These are phyloP conservation scores for Phaenicophaeus curvirostris DNA, from an alignment of 2,797 vertebrate species.

Conservation along the genomic window DNA sequence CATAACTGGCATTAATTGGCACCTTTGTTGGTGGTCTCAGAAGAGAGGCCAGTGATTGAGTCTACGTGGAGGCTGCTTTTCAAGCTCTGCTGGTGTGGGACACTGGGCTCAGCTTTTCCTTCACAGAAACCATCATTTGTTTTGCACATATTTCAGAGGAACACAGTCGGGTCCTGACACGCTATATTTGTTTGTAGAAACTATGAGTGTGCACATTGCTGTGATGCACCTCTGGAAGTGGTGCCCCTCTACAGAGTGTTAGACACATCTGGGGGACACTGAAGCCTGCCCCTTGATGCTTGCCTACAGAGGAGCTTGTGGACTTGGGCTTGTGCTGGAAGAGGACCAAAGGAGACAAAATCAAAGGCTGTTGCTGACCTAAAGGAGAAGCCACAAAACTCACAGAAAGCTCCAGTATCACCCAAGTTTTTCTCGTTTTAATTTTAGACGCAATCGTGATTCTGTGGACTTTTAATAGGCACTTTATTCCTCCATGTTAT, in stretches of 20 bases:
- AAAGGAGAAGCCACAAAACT: neutral
- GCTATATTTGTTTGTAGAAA: neutral
- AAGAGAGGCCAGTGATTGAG: neutral
- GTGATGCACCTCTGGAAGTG: neutral
- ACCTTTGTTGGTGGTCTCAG: slow-evolving; percentile 7
- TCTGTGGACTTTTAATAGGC: neutral
- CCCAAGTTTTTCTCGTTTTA: neutral
- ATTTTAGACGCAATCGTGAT: neutral
- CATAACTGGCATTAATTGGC: slow-evolving; percentile 20
- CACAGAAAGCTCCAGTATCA: neutral
- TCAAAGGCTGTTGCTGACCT: neutral
- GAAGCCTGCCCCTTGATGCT: neutral
- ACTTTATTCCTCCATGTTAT: neutral
- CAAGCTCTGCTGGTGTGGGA: neutral
- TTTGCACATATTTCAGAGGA: neutral
- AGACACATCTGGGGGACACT: neutral
- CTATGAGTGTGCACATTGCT: neutral
- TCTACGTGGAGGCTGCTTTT: neutral
- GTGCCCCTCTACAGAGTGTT: neutral
- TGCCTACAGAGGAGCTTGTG: neutral
- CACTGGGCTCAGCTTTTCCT: neutral
- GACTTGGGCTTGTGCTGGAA: neutral
- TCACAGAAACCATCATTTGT: neutral
- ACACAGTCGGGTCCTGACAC: neutral
- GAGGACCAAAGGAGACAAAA: neutral